These are phyloP conservation scores for Momotus momota DNA, from an alignment of 2,797 vertebrate genomes.

Conservation along the genomic window DNA sequence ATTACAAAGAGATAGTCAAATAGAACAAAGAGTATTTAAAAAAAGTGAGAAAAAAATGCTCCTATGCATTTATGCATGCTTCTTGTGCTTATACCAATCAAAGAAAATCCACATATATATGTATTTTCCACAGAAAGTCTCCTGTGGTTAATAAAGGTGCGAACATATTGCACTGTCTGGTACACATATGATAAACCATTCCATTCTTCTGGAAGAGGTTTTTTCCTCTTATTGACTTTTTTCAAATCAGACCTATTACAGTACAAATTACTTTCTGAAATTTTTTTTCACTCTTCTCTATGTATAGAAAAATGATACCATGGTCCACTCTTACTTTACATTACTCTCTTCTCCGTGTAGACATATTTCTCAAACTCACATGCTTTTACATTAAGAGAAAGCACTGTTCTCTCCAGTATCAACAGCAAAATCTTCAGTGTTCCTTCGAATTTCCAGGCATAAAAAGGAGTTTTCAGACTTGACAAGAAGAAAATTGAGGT, in stretches of 20 bases:
- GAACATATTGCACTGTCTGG: background rate
- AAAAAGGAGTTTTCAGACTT: background rate
- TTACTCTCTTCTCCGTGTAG: background rate
- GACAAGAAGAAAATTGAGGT: slow-evolving; percentile 14
- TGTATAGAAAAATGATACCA: background rate
- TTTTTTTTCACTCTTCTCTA: background rate
- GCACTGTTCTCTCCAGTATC: background rate
- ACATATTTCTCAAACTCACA: background rate
- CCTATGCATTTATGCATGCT: background rate
- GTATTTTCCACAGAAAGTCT: background rate
- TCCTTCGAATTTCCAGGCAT: slow-evolving; percentile 20
- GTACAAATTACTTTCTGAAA: background rate
- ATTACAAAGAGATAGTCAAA: background rate
- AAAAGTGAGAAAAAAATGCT: background rate
- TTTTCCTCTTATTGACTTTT: background rate
- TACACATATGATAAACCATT: background rate
- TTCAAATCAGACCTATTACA: background rate
- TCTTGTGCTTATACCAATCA: background rate
- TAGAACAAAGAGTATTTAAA: background rate
- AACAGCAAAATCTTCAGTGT: background rate
- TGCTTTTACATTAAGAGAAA: background rate
- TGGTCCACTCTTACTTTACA: background rate
- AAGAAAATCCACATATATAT: background rate
- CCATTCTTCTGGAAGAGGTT: background rate
- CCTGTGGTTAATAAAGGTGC: background rate